phyloP scores from a whole-genome alignment of 2,888 invertebrate genomes.

The Dastarcus helophoroides region DNA sequence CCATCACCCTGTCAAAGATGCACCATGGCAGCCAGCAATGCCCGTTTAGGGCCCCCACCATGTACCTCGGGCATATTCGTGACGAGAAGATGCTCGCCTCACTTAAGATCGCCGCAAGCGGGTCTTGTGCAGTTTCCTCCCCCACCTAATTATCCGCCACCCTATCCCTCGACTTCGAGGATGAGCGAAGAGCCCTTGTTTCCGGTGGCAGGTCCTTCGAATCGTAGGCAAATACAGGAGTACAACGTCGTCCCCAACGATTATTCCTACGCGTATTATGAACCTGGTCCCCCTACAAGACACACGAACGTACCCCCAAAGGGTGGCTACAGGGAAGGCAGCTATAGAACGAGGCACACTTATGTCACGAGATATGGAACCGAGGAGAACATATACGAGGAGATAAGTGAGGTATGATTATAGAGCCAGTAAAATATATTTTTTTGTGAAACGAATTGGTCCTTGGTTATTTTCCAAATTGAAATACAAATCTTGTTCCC shows the following conservation, averaged over 20 bases:
- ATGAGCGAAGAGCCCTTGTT: conserved; percentile 30
- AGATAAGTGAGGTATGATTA: conserved; percentile 66
- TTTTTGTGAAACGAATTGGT: too few relatives aligned
- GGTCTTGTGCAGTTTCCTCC: conserved; percentile 68
- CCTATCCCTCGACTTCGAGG: conserved; percentile 31
- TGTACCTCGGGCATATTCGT: too few relatives aligned
- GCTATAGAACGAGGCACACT: conserved; percentile 32
- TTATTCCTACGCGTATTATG: conserved; percentile 77
- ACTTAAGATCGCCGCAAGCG: conserved; percentile 36
- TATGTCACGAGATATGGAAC: conserved; percentile 42
- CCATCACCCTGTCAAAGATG: too few relatives aligned
- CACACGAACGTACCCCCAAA: conserved; percentile 50
- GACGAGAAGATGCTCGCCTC: too few relatives aligned
- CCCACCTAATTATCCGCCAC: conserved; percentile 59
- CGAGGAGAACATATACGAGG: conserved; percentile 75
- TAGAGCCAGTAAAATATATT: too few relatives aligned
- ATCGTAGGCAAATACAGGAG: conserved; percentile 21
- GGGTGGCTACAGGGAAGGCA: conserved; percentile 28
- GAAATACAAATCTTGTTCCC: too few relatives aligned
- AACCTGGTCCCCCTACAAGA: conserved; percentile 50
- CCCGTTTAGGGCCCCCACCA: too few relatives aligned
- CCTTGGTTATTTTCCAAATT: too few relatives aligned
- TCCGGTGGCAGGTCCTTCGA: conserved; percentile 26
- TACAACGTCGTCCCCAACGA: conserved; percentile 39
- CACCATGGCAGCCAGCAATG: too few relatives aligned